Evolutionary conservation across 2,797 vertebrate genomes (phyloP), one percentile per base, ranked within the genome.

Genomic region (Pempheris klunzingeri): DNA sequence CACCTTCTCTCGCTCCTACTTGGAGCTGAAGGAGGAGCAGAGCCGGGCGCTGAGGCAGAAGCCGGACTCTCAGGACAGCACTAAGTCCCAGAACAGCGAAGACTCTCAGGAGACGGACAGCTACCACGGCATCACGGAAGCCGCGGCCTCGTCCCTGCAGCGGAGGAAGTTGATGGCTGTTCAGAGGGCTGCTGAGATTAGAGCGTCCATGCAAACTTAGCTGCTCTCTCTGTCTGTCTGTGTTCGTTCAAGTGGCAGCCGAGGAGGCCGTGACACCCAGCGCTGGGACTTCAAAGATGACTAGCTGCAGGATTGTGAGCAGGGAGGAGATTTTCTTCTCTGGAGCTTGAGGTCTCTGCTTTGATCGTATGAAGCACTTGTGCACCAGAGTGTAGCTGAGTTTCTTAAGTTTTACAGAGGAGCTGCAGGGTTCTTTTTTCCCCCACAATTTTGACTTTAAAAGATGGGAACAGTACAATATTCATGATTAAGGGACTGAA

Each of bases 1-100:
- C 86, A 99, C 98, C 32, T 99, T 99, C 88, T 99, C 98, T 0
- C 96, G 97, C 77, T 97, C 97, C 63, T 99, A 99, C 83, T 90
- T 96, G 1, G 97, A 99, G 92, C 95, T 99, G 80, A 98, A 97
- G 84, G 97, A 97, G 88, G 96, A 97, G 90, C 97, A 98, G 90
- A 96, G 74, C 70, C 95, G 95, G 22, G 87, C 93, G 0, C 82
- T 95, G 85, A 93, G 95, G 49, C 96, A 95, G 87, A 91, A 95
- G 39, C 85, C 76, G 1, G 95, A 94, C 87, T 92, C 91, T 0
- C 96, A 95, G 60, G 97, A 97, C 82, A 95, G 93, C 93, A 87
- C 92, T 60, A 96, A 93, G 83, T 94, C 91, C 9, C 70, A 90
- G 82, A 80, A 93, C 87, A 88, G 95, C 70, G 93, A 94, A 71